Percentiles rank a stretch among this genome's conserved stretches.
Conservation (phyloP, 2,797 vertebrate genomes). For the Gymnocypris eckloni region DNA sequence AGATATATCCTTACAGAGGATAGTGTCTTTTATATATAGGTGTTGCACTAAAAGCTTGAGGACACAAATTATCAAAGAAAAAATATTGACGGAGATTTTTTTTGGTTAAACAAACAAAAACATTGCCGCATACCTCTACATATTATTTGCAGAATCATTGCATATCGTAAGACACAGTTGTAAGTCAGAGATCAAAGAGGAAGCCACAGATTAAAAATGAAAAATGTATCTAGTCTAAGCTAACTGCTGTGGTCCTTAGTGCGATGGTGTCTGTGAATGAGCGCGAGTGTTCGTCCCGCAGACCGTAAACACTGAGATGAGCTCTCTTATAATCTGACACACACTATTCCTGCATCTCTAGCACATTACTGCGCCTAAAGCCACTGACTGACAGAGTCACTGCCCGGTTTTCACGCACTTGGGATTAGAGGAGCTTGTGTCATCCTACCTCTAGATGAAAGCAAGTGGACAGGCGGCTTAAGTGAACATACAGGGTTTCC, state of each 20-base stretch:
- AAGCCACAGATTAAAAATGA: background rate
- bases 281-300: constrained; percentile 7
- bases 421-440: constrained; percentile 31
- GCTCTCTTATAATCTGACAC: constrained; percentile 53
- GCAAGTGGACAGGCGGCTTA: constrained; percentile 41
- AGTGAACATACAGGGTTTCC: constrained; percentile 22
- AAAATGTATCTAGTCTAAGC: background rate
- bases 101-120: background rate
- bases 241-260: background rate
- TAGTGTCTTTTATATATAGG: constrained; percentile 44
- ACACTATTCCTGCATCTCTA: constrained; percentile 44
- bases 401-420: constrained; percentile 31
- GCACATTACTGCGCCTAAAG: constrained; percentile 38
- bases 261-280: constrained; percentile 7
- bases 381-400: constrained; percentile 26
- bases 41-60: constrained; percentile 5
- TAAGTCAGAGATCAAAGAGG: background rate
- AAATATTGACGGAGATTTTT: constrained; percentile 13
- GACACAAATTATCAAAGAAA: constrained; percentile 30
- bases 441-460: constrained; percentile 43
- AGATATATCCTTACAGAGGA: constrained; percentile 20
- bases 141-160: background rate
- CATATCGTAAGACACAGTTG: background rate
- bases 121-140: background rate
- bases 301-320: constrained; percentile 38